phyloP scores from a whole-genome alignment of 2,113 vertebrate genomes.

The Beaufortia kweichowensis region DNA sequence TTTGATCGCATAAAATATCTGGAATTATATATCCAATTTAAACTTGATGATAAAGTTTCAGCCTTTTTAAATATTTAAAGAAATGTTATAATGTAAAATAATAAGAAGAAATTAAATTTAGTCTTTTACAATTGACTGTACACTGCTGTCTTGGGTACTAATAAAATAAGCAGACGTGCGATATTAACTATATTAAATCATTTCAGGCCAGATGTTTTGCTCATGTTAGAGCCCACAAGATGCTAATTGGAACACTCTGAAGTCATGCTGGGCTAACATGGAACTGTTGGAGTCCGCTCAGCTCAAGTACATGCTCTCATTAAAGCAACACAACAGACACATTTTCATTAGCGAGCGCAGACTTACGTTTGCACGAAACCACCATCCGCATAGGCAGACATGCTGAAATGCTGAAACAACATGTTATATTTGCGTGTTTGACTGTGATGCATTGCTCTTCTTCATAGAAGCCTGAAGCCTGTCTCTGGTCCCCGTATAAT shows the following conservation, averaged over 20 bases:
- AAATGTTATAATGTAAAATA: too few species aligned
- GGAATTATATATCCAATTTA: too few species aligned
- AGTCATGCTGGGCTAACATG: not conserved
- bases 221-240: not conserved
- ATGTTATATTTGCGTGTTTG: conserved; percentile 12
- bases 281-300: too few species aligned
- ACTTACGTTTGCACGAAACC: not conserved
- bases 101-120: too few species aligned
- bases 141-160: not conserved
- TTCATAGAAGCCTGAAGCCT: conserved; percentile 30
- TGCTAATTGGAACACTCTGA: not conserved
- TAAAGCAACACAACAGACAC: not conserved
- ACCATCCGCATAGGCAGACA: not conserved
- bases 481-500: conserved; percentile 44
- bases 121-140: too few species aligned
- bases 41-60: too few species aligned
- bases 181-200: too few species aligned
- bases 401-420: not conserved
- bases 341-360: not conserved
- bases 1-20: too few species aligned
- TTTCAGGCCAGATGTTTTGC: not conserved
- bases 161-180: not conserved
- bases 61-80: too few species aligned
- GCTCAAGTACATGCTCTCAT: too few species aligned
- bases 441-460: conserved; percentile 37